Evolutionary conservation across 2,888 invertebrate species (phyloP), one percentile per base, ranked within the genome.

Genomic region (Ectemnius continuus): DNA sequence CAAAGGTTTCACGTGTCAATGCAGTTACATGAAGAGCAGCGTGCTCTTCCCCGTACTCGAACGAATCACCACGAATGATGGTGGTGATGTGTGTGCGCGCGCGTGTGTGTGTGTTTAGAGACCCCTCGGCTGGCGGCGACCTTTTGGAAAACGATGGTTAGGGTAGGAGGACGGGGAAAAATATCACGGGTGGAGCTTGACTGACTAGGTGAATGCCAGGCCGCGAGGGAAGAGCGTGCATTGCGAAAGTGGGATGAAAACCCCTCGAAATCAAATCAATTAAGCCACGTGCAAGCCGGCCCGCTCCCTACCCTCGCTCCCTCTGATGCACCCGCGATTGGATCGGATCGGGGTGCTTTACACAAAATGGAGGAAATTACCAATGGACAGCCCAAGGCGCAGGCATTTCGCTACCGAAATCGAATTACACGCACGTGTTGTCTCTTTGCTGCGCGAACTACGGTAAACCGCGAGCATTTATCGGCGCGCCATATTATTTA

Each of bases 201-300:
- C 67, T 61, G 56, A 36, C 58, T 62, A 69, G 68, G 73, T 70
- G 73, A 77, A 81, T 75, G 70, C 75, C 72, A 66, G 62, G 75
- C 52, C 69, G 76, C 77, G 1, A 67, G 77, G 62, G 78, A 36
- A 72, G 60, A 70, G 36, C 67, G 52, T 72, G 74, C 67, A 63
- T 36, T 36, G 68, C 69, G 69, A 78, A 84, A 85, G 84, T 84
- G 84, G 86, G 83, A 85, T 83, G 86, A 87, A 86, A 87, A 87
- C 82, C 89, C 88, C 85, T 86, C 83, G 89, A 87, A 89, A 90
- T 89, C 87, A 84, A 90, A 90, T 89, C 88, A 90, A 89, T 89
- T 89, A 88, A 88, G 88, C 86, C 88, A 85, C 87, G 87, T 86
- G 88, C 86, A 82, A 36, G 83, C 80, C 81, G 36, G 84, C 83